Conservation (phyloP, 2,113 vertebrate species). For the Mirza zaza region DNA sequence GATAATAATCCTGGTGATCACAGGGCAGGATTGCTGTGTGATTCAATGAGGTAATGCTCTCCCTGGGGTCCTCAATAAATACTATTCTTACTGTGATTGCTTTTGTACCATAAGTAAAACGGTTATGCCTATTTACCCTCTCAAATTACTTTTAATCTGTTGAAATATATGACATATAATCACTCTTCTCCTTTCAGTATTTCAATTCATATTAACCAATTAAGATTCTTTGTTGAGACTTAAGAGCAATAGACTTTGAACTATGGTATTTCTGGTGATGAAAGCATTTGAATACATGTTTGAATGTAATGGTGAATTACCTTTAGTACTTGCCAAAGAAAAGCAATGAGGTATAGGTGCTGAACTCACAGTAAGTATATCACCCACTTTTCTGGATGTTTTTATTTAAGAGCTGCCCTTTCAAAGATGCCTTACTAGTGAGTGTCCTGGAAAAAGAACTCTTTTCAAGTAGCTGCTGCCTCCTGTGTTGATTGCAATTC, state of each 20-base stretch:
- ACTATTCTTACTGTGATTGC: neutral
- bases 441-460: neutral
- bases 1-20: neutral
- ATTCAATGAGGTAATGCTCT: neutral
- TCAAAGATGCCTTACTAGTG: fast-evolving
- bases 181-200: neutral
- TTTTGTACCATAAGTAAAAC: neutral
- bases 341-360: neutral
- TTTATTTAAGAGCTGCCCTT: neutral
- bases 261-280: neutral
- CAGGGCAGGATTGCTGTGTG: neutral
- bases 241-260: neutral
- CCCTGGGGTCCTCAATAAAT: neutral
- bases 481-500: neutral
- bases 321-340: neutral
- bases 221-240: constrained; percentile 21
- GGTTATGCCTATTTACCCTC: neutral
- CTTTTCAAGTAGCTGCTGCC: neutral
- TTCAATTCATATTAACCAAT: neutral
- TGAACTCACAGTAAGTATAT: neutral
- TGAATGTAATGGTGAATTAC: neutral
- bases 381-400: neutral
- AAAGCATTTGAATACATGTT: neutral
- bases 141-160: neutral
- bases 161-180: neutral